phyloP scores from a whole-genome alignment of 1,140 invertebrate genomes.

The Heterodera carotae region DNA sequence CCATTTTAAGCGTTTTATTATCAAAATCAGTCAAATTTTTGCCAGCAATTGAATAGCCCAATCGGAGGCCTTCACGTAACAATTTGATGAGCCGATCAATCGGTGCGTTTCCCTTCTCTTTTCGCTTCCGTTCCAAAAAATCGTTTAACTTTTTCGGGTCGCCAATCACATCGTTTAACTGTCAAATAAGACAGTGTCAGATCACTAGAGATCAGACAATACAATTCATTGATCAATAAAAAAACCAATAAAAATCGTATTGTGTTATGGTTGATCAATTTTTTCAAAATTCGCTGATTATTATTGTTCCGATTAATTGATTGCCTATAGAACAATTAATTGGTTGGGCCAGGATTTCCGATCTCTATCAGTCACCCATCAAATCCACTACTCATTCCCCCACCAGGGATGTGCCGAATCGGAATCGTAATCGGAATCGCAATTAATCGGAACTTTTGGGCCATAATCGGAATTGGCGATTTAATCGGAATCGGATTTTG shows the following conservation, averaged over 20 bases:
- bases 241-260: not conserved
- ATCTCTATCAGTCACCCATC: no score
- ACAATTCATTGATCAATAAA: conserved; percentile 9
- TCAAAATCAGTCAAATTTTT: conserved; percentile 51
- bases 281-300: no score
- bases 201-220: not conserved
- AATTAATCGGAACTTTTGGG: no score
- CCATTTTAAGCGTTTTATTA: conserved; percentile 50
- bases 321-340: no score
- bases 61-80: conserved; percentile 52
- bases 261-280: no score
- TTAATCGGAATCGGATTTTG: no score
- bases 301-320: no score
- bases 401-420: no score
- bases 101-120: conserved; percentile 41
- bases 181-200: conserved; percentile 26
- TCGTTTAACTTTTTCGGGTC: conserved; percentile 35
- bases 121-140: conserved; percentile 27
- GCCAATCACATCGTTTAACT: conserved; percentile 33
- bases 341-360: no score
- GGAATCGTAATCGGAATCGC: no score
- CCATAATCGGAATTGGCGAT: no score
- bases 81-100: conserved; percentile 40
- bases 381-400: no score
- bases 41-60: conserved; percentile 47